phyloP scores from a whole-genome alignment of 2,888 invertebrate species.

The Odontocolon sp. region DNA sequence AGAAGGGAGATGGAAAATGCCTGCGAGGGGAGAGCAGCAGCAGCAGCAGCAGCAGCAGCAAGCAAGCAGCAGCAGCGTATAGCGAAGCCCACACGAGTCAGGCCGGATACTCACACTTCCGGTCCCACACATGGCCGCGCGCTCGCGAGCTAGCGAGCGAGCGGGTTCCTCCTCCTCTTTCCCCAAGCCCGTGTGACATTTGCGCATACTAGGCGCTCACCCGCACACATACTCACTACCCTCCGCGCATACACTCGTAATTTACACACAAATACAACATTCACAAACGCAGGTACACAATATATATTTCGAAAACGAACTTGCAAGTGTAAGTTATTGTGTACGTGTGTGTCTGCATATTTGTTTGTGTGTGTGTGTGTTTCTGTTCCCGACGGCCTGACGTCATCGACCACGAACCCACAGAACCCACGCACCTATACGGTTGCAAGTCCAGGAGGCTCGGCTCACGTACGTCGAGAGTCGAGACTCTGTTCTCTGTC shows the following conservation, averaged over 20 bases:
- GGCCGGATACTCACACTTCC: constrained; percentile 81
- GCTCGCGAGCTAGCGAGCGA: constrained; percentile 59
- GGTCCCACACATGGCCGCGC: constrained; percentile 79
- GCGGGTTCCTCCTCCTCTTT: constrained; percentile 56
- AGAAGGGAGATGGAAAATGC: constrained; percentile 39
- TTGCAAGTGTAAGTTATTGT: constrained; percentile 25
- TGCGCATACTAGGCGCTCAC: constrained; percentile 52
- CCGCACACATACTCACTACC: constrained; percentile 36
- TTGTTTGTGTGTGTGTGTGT: constrained; percentile 7
- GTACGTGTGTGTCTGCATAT: neutral
- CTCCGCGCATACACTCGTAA: constrained; percentile 56
- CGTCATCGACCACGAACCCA: constrained; percentile 59
- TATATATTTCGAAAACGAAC: constrained; percentile 9
- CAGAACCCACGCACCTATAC: constrained; percentile 58
- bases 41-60: neutral
- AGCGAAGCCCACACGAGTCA: constrained; percentile 80
- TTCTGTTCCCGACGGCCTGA: constrained; percentile 54
- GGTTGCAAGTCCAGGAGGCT: constrained; percentile 54
- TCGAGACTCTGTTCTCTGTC: constrained; percentile 51
- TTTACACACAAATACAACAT: constrained; percentile 47
- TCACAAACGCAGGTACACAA: constrained; percentile 23
- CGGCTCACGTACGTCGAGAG: constrained; percentile 57
- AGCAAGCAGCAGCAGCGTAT: constrained; percentile 26
- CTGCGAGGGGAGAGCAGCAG: constrained; percentile 36
- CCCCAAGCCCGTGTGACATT: constrained; percentile 64